A percentile compares a stretch with the other conserved stretches of the same genome.
Conservation (phyloP, 1,140 invertebrate genomes). For the Oryzaephilus surinamensis region DNA sequence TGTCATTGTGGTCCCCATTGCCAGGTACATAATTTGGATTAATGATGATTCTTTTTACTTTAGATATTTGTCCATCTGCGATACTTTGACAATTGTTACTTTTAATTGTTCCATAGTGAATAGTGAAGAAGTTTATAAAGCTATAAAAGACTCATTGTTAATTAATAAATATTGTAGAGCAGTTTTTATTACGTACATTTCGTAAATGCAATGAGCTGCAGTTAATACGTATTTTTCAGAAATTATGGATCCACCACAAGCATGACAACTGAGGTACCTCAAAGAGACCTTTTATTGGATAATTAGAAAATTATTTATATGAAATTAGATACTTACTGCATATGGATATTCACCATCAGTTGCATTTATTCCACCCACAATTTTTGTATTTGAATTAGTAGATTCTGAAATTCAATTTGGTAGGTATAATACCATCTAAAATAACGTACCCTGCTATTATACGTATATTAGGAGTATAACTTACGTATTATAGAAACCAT, state of each 20-base stretch:
- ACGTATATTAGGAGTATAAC: too few species aligned
- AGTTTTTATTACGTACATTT: too few species aligned
- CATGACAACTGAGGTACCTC: not conserved
- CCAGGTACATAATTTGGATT: not conserved
- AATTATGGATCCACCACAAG: not conserved
- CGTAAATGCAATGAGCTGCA: not conserved
- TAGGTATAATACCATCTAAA: too few species aligned
- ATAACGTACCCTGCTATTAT: too few species aligned
- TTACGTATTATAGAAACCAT: too few species aligned
- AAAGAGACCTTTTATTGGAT: not conserved
- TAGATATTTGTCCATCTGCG: not conserved
- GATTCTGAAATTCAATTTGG: too few species aligned
- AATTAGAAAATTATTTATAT: not conserved
- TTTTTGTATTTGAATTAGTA: too few species aligned
- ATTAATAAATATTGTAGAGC: not conserved
- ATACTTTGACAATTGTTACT: not conserved
- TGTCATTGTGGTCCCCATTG: constrained; percentile 1
- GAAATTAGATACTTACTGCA: not conserved
- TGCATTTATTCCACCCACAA: not conserved
- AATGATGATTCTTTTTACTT: not conserved
- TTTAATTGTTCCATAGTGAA: not conserved
- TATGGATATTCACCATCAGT: not conserved
- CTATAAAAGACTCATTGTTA: not conserved
- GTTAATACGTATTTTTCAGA: not conserved
- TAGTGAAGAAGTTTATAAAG: not conserved